phyloP scores from a whole-genome alignment of 2,113 vertebrate genomes.

The Salvelinus alpinus region DNA sequence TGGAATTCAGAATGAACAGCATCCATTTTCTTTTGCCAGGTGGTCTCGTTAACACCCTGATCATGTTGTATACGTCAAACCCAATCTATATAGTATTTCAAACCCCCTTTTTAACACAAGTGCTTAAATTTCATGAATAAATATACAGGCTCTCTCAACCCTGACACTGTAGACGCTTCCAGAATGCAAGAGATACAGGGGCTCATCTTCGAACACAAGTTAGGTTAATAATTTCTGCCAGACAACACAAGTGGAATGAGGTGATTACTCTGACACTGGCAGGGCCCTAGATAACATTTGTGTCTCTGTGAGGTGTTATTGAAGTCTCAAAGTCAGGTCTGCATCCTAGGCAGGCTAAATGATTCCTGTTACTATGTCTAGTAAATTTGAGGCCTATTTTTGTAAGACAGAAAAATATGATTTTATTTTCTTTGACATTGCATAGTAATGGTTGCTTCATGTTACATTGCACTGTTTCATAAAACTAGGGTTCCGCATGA shows the following conservation, averaged over 20 bases:
- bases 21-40: no score
- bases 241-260: no score
- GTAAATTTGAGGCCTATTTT: neutral
- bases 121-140: no score
- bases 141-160: neutral
- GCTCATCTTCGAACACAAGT: neutral
- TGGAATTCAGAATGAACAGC: neutral
- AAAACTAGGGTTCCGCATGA: neutral
- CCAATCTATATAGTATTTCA: no score
- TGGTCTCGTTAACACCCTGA: no score
- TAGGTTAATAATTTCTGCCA: neutral
- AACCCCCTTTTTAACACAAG: no score
- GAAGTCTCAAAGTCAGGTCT: neutral
- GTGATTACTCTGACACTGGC: neutral
- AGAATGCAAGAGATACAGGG: neutral
- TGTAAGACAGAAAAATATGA: conserved; percentile 2
- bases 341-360: neutral
- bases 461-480: neutral
- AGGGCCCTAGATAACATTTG: neutral
- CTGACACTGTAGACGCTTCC: neutral
- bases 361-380: neutral
- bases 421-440: conserved; percentile 11
- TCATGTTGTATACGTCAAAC: no score
- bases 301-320: neutral
- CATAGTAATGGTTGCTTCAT: neutral